Evolutionary conservation across 2,888 invertebrate genomes (phyloP), one percentile per base, ranked within the genome.

Genomic region (Caenorhabditis sp.): DNA sequence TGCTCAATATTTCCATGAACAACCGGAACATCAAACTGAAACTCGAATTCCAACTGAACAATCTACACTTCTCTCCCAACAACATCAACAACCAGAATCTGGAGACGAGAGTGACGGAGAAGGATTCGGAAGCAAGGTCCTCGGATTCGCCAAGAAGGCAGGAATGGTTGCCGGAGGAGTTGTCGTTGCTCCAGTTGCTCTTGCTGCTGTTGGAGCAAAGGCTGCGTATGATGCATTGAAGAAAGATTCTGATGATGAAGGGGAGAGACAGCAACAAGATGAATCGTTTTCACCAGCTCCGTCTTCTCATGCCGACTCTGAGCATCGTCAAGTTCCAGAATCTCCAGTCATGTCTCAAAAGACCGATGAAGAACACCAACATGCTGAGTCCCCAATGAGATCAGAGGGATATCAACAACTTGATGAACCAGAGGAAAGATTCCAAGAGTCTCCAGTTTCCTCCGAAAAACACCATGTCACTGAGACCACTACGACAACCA

Each of bases 131-230:
- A 72, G 74, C 63, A 87, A 84, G 63, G 28, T 84, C 44, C 68
- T 79, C 51, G 87, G 82, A 51, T 85, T 87, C 41, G 87, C 87
- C 5, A 86, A 88, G 81, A 86, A 80, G 31, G 86, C 84, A 14
- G 88, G 87, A 66, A 84, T 81, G 75, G 73, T 88, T 26, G 88
- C 88, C 47, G 89, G 88, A 31, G 89, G 85, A 64, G 84, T 87
- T 26, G 80, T 87, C 61, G 83, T 84, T 49, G 88, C 88, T 59
- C 88, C 87, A 47, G 85, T 83, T 59, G 88, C 83, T 31, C 80
- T 86, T 16, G 86, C 85, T 61, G 88, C 85, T 22, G 74, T 86
- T 49, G 89, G 89, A 70, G 89, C 87, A 16, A 81, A 84, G 47
- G 74, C 82, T 35, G 87, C 88, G 4, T 87, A 86, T 76, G 89